Conservation (phyloP, 53 echinoderm and acorn worm species). For the Pentamera pediparva region DNA sequence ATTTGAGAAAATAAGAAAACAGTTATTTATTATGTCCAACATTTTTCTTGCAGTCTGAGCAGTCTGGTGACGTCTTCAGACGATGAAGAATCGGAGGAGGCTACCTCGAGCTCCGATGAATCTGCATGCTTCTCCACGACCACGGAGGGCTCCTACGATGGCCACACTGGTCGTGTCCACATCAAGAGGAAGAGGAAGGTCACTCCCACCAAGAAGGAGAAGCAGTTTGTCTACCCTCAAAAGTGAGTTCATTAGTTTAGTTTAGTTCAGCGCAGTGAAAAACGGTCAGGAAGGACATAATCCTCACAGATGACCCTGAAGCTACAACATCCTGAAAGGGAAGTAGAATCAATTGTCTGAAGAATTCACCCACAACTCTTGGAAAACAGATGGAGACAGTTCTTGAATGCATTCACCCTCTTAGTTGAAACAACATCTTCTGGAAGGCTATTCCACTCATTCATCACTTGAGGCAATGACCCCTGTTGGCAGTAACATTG, state of each 20-base stretch:
- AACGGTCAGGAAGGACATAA: not conserved
- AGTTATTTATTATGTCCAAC: not conserved
- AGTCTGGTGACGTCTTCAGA: conserved; percentile 14
- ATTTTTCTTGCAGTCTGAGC: conserved; percentile 13
- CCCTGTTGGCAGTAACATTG: no score
- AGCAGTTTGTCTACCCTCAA: conserved; percentile 22
- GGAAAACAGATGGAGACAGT: no score
- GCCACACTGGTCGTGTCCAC: conserved; percentile 4
- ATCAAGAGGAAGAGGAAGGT: conserved; percentile 28
- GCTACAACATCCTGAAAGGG: no score
- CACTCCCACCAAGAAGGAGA: conserved; percentile 6
- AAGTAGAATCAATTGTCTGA: no score
- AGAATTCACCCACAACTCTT: no score
- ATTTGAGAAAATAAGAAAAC: not conserved
- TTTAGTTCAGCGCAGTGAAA: not conserved
- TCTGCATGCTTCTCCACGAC: conserved; percentile 1
- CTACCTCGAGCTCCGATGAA: conserved; percentile 17
- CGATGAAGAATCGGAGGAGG: conserved; percentile 1
- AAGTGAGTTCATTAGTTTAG: not conserved
- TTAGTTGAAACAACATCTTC: no score
- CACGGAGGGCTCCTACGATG: conserved; percentile 32
- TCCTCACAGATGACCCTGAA: no score
- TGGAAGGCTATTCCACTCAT: no score
- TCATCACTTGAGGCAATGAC: no score
- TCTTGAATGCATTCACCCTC: no score